A percentile compares a stretch with the other conserved stretches of the same genome.
Evolutionary conservation across 2,113 vertebrate species (phyloP).

Genomic region (Coreoperca whiteheadi): DNA sequence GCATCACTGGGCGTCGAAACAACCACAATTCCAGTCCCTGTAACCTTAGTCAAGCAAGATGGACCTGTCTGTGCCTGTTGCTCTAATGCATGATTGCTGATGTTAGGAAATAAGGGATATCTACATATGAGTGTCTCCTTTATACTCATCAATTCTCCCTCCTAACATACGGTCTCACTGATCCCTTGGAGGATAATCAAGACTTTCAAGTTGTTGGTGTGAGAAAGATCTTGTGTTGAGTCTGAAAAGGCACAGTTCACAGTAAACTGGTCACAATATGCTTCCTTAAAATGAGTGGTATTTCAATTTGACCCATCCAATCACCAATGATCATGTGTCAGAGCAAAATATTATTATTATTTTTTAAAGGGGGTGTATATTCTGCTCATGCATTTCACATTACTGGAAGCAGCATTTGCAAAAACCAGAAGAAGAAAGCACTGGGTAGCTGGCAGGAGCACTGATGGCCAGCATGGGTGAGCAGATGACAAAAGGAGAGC

Average conservation of each 20-base stretch:
- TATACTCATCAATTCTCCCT: neutral
- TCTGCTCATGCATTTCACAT: neutral
- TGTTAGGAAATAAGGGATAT: neutral
- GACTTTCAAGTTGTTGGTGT: neutral
- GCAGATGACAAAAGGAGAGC: neutral
- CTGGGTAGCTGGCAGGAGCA: neutral
- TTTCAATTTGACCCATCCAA: no score
- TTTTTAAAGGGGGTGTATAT: neutral
- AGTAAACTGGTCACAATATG: slow-evolving; percentile 9
- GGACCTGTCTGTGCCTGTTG: neutral
- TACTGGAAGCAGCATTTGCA: neutral
- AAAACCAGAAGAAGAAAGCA: neutral
- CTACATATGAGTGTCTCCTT: neutral
- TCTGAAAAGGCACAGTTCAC: neutral
- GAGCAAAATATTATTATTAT: neutral
- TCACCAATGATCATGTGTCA: no score
- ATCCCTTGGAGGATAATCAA: neutral
- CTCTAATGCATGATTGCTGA: neutral
- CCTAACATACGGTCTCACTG: neutral
- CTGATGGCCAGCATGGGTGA: neutral
- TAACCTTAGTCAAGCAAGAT: slow-evolving; percentile 6
- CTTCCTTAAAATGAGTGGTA: neutral
- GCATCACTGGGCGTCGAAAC: neutral
- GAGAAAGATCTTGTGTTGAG: no score
- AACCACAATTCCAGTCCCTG: neutral